Percentiles rank a stretch among this genome's conserved stretches.
Conservation (phyloP, 2,888 invertebrate genomes). For the Leptura quadrifasciata region DNA sequence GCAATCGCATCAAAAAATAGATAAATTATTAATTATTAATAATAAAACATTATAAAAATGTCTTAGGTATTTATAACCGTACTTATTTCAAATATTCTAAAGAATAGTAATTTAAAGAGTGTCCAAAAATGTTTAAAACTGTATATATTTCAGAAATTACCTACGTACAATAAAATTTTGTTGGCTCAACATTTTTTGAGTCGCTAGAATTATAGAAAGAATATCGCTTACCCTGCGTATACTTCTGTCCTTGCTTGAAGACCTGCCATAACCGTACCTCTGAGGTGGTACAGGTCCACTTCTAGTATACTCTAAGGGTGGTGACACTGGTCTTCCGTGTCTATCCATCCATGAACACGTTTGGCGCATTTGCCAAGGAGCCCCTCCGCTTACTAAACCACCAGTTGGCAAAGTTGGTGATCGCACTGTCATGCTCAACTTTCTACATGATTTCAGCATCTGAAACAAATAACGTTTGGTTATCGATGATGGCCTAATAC, state of each 20-base stretch:
- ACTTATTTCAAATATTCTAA: not conserved
- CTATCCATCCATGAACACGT: constrained; percentile 97
- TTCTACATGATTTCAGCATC: constrained; percentile 93
- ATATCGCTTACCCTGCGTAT: constrained; percentile 78
- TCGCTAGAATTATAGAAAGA: not conserved
- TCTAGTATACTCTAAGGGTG: constrained; percentile 79
- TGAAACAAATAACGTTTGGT: constrained; percentile 72
- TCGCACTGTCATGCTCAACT: constrained; percentile 91
- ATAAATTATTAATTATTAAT: not conserved
- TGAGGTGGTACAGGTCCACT: constrained; percentile 71
- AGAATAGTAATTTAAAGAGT: too few species aligned
- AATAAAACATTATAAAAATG: not conserved
- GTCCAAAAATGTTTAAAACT: too few species aligned
- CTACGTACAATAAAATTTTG: too few species aligned
- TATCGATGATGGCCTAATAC: not conserved
- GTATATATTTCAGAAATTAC: too few species aligned
- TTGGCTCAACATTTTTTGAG: too few species aligned
- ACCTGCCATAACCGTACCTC: constrained; percentile 68
- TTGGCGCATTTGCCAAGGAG: constrained; percentile 79
- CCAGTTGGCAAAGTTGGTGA: constrained; percentile 83
- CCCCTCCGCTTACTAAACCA: constrained; percentile 72
- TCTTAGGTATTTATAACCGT: not conserved
- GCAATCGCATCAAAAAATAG: not conserved
- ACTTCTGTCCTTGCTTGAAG: constrained; percentile 79
- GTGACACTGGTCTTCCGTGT: constrained; percentile 92